phyloP scores from a whole-genome alignment of 2,888 invertebrate species.

The Smittia sp. region DNA sequence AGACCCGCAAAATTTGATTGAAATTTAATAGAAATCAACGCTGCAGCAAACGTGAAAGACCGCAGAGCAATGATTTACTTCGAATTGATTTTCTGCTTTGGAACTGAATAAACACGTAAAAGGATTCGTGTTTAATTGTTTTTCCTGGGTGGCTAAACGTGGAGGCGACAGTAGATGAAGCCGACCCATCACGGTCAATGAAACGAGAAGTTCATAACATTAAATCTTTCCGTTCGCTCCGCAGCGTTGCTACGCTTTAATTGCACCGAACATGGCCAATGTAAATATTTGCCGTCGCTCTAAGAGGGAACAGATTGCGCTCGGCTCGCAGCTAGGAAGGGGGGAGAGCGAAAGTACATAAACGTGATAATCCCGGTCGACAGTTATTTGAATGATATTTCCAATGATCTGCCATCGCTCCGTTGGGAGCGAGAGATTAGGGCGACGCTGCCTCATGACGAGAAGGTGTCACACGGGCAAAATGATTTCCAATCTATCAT shows the following conservation, averaged over 20 bases:
- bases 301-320: neutral
- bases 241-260: neutral
- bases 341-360: neutral
- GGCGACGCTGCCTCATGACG: neutral
- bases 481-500: conserved; percentile 20
- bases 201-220: neutral
- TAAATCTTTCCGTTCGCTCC: neutral
- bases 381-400: conserved; percentile 33
- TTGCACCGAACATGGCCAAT: conserved; percentile 7
- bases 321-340: neutral
- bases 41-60: conserved; percentile 13
- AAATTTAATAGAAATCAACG: conserved; percentile 35
- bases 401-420: neutral
- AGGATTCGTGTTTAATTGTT: too few species aligned
- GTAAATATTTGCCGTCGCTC: neutral
- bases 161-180: neutral
- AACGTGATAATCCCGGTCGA: conserved; percentile 31
- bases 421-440: neutral
- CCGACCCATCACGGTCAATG: neutral
- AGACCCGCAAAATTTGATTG: conserved; percentile 5
- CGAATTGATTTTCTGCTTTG: neutral
- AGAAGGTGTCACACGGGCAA: conserved; percentile 13
- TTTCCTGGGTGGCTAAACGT: neutral
- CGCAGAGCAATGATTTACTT: conserved; percentile 21
- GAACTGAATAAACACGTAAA: too few species aligned